Evolutionary conservation across 2,113 vertebrate genomes (phyloP).

Genomic region (Dicentrarchus labrax): DNA sequence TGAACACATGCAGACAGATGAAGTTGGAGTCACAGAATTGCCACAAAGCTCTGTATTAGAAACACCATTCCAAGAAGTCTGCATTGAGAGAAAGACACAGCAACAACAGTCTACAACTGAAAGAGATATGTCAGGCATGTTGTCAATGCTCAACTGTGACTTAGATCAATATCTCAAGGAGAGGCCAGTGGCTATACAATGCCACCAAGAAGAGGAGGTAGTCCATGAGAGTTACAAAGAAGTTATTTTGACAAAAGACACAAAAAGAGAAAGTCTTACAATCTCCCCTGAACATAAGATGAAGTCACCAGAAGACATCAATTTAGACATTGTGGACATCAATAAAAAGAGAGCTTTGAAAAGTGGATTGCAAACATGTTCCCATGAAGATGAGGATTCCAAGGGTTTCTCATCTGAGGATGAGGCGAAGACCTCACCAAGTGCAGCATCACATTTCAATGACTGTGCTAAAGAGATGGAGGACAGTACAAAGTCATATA

Average conservation of each 20-base stretch:
- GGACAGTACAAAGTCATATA: slow-evolving; percentile 20
- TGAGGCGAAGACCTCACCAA: slow-evolving; percentile 15
- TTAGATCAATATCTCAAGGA: slow-evolving; percentile 68
- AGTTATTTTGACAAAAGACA: slow-evolving; percentile 61
- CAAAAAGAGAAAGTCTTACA: slow-evolving; percentile 55
- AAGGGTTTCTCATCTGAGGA: slow-evolving; percentile 22
- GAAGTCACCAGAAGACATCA: slow-evolving; percentile 3
- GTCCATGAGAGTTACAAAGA: slow-evolving; percentile 74
- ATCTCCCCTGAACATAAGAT: slow-evolving; percentile 20
- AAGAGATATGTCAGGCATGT: slow-evolving; percentile 75
- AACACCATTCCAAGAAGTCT: slow-evolving; percentile 74
- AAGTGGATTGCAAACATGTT: slow-evolving; percentile 20
- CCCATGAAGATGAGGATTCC: slow-evolving; percentile 19
- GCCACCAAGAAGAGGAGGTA: slow-evolving; percentile 42
- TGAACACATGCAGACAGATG: slow-evolving; percentile 58
- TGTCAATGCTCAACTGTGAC: slow-evolving; percentile 81
- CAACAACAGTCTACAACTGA: slow-evolving; percentile 36
- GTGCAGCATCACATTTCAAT: neutral
- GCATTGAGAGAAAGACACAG: slow-evolving; percentile 64
- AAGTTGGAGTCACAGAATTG: slow-evolving; percentile 80
- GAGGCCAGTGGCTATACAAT: slow-evolving; percentile 27
- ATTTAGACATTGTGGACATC: neutral
- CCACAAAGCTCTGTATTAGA: slow-evolving; percentile 77
- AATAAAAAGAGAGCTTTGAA: slow-evolving; percentile 16
- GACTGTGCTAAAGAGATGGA: slow-evolving; percentile 3